These are phyloP conservation scores for Meloidogyne hapla DNA, from an alignment of 1,140 invertebrate genomes.

Conservation along the genomic window DNA sequence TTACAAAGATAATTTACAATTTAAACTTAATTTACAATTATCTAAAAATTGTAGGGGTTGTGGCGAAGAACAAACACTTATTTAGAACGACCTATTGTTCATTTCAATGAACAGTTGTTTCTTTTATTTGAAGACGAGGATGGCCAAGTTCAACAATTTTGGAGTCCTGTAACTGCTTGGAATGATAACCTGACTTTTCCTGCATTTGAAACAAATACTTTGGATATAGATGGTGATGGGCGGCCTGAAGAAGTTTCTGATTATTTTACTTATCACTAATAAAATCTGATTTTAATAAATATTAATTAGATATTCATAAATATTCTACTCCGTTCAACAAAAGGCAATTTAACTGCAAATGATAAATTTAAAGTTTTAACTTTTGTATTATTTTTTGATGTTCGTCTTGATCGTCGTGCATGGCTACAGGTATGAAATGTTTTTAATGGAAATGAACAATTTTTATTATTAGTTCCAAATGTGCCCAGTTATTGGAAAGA, in stretches of 20 bases:
- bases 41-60: constrained; percentile 22
- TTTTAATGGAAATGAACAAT: neutral
- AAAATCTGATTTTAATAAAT: neutral
- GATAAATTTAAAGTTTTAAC: neutral
- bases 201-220: constrained; percentile 21
- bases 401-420: constrained; percentile 17
- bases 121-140: constrained; percentile 17
- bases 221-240: constrained; percentile 30
- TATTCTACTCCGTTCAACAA: neutral
- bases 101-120: constrained; percentile 8
- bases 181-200: constrained; percentile 29
- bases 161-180: constrained; percentile 17
- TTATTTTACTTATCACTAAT: neutral
- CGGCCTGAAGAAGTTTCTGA: constrained; percentile 26
- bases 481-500: constrained; percentile 13
- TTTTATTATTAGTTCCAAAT: constrained; percentile 16
- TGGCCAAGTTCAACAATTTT: constrained; percentile 23
- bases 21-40: too few relatives aligned
- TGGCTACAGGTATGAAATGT: constrained; percentile 18
- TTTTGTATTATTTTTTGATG: constrained; percentile 23
- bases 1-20: too few relatives aligned
- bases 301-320: constrained; percentile 17
- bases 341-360: neutral
- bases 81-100: constrained; percentile 31
- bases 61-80: constrained; percentile 40